A percentile compares a stretch with the other conserved stretches of the same genome.
These are phyloP conservation scores for Setipinna tenuifilis DNA, from an alignment of 2,797 vertebrate species.

Conservation along the genomic window DNA sequence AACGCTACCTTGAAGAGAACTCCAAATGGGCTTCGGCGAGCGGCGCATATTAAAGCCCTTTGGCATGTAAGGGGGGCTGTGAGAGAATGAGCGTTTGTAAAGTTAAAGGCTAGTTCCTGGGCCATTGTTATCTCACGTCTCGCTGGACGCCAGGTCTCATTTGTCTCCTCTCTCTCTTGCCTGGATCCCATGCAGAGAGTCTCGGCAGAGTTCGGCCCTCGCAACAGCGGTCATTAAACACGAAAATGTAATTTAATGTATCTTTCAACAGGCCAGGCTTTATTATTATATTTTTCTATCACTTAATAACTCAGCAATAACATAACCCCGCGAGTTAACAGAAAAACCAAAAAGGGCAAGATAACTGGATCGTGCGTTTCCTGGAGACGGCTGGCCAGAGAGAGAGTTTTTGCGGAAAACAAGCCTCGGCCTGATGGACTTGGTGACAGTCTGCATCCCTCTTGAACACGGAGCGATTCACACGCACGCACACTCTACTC, in stretches of 20 bases:
- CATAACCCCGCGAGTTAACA: not conserved
- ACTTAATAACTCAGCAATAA: slow-evolving; percentile 20
- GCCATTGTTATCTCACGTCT: slow-evolving; percentile 4
- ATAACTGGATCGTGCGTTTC: not conserved
- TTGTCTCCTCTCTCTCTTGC: not conserved
- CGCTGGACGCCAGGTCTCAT: not conserved
- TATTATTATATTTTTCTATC: not conserved
- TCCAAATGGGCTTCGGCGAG: not conserved
- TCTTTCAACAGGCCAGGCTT: slow-evolving; percentile 4
- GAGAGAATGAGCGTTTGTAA: slow-evolving; percentile 11
- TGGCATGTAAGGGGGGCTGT: not conserved
- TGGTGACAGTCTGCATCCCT: slow-evolving; percentile 17
- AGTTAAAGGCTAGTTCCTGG: slow-evolving; percentile 6
- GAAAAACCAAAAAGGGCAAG: not conserved
- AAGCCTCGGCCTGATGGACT: not conserved
- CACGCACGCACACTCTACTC: not conserved
- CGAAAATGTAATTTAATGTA: slow-evolving; percentile 21
- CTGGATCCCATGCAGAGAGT: not conserved
- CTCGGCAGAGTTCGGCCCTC: not conserved
- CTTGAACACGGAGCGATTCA: not conserved
- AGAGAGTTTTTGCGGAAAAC: not conserved
- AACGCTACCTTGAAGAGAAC: not conserved
- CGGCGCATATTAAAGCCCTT: not conserved
- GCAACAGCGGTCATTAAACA: slow-evolving; percentile 4
- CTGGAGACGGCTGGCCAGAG: not conserved